A percentile compares a stretch with the other conserved stretches of the same genome.
Conservation (phyloP, 2,888 invertebrate genomes). For the Andrena fulva region DNA sequence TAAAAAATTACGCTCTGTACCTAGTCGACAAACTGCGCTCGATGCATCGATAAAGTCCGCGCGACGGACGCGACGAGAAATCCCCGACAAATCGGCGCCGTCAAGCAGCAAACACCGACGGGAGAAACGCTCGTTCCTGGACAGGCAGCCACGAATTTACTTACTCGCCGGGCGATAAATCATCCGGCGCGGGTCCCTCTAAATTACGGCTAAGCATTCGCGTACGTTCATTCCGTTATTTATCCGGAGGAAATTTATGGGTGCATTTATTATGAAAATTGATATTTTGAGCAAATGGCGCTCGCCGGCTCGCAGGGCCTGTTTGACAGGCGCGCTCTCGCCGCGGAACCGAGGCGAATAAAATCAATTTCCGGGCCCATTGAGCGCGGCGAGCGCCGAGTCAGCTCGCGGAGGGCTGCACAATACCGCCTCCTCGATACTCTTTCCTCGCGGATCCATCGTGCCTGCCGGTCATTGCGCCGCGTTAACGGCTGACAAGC, state of each 20-base stretch:
- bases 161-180: constrained; percentile 58
- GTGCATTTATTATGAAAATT: constrained; percentile 66
- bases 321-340: constrained; percentile 17
- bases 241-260: constrained; percentile 60
- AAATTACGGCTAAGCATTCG: constrained; percentile 47
- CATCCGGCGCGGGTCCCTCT: constrained; percentile 39
- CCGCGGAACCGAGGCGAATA: constrained; percentile 50
- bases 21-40: neutral
- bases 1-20: neutral
- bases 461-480: constrained; percentile 8
- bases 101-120: constrained; percentile 22
- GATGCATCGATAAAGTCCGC: constrained; percentile 4
- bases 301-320: neutral
- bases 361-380: constrained; percentile 64
- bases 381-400: constrained; percentile 40
- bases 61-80: constrained; percentile 3
- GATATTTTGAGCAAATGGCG: constrained; percentile 58
- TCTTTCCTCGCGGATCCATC: constrained; percentile 49
- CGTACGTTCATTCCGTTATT: constrained; percentile 52
- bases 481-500: neutral
- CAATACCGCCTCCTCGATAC: constrained; percentile 34
- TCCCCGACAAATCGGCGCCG: constrained; percentile 35
- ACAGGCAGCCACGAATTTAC: constrained; percentile 56
- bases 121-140: constrained; percentile 19
- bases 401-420: constrained; percentile 33